Percentiles rank a stretch among this genome's conserved stretches.
These are phyloP conservation scores for Onychorhynchus coronatus DNA, from an alignment of 2,113 vertebrate genomes.

Conservation along the genomic window DNA sequence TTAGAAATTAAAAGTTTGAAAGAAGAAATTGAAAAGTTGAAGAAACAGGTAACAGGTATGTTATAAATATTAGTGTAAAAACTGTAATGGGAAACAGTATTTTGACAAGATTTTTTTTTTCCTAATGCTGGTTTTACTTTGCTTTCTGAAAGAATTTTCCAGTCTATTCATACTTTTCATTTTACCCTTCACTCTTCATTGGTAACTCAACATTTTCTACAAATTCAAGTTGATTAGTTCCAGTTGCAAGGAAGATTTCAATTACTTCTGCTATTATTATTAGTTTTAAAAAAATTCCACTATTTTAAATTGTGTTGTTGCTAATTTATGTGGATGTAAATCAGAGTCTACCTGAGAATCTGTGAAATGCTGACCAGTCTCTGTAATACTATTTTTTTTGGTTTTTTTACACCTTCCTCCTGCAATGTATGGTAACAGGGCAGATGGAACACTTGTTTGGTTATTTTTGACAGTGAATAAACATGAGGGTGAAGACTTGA, in stretches of 20 bases:
- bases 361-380: not conserved
- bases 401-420: not conserved
- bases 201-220: not conserved
- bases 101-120: not conserved
- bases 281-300: not conserved
- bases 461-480: not conserved
- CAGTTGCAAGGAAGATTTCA: not conserved
- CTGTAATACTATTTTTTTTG: not conserved
- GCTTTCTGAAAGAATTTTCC: not conserved
- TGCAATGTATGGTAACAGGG: not conserved
- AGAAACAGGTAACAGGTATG: constrained; percentile 90
- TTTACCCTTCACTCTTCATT: not conserved
- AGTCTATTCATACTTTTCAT: not conserved
- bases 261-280: not conserved
- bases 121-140: not conserved
- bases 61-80: not conserved
- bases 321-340: not conserved
- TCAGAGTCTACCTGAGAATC: not conserved
- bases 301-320: not conserved
- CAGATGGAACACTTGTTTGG: not conserved
- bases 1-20: constrained; percentile 93
- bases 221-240: not conserved
- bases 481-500: not conserved
- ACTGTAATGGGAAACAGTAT: not conserved
- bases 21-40: constrained; percentile 93